Evolutionary conservation across 2,797 vertebrate species (phyloP), one percentile per base, ranked within the genome.

Genomic region (Paramormyrops hopkinsi): DNA sequence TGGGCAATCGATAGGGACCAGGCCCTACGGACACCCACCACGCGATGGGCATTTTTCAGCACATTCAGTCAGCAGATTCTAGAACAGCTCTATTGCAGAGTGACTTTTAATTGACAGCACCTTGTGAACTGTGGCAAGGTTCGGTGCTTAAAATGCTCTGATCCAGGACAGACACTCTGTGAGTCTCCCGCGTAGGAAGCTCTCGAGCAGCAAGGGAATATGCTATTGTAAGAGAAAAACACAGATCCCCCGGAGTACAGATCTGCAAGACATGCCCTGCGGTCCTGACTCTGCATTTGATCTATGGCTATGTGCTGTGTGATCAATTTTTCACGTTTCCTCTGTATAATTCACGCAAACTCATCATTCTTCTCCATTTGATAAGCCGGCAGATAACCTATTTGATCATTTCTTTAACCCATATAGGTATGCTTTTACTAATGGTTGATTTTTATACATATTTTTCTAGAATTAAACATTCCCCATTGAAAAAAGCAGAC

Each of bases 51-150:
- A 93, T 93, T 94, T 95, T 94, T 93, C 11, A 22, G 93, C 83
- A 86, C 91, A 93, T 95, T 95, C 94, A 94, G 51, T 94, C 95
- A 94, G 95, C 95, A 93, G 96, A 94, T 95, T 95, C 92, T 92
- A 93, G 91, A 92, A 88, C 91, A 91, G 93, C 95, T 94, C 92
- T 94, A 91, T 93, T 88, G 84, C 93, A 92, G 92, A 95, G 93
- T 95, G 94, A 92, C 92, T 91, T 93, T 93, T 95, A 95, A 95
- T 94, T 95, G 94, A 95, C 94, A 93, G 93, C 92, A 91, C 94
- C 93, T 93, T 91, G 88, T 94, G 93, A 93, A 91, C 92, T 92
- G 86, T 46, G 86, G 59, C 89, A 86, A 54, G 91, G 92, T 91
- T 94, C 93, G 93, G 79, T 94, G 94, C 94, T 92, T 94, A 91